These are phyloP conservation scores for Hypomesus transpacificus DNA, from an alignment of 2,113 vertebrate species.

Conservation along the genomic window DNA sequence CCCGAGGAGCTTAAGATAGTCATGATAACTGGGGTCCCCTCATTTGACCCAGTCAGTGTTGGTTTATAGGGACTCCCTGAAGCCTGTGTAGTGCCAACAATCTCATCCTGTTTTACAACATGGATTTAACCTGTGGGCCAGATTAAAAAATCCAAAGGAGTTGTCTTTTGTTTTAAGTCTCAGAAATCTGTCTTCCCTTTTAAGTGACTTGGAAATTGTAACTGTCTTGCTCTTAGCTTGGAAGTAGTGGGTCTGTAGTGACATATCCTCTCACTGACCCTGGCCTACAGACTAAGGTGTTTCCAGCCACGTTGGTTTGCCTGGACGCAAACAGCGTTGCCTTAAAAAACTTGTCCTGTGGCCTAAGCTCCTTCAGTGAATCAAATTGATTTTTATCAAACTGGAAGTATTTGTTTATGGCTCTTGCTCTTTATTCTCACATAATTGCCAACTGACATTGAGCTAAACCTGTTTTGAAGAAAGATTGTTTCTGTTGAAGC, in stretches of 20 bases:
- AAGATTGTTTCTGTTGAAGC: neutral
- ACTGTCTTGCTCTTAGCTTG: neutral
- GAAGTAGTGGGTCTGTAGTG: neutral
- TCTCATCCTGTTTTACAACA: neutral
- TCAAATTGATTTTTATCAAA: neutral
- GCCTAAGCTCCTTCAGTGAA: neutral
- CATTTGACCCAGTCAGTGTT: too few species aligned
- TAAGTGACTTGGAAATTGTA: neutral
- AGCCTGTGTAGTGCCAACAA: too few species aligned
- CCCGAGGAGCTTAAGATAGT: too few species aligned
- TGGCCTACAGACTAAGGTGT: constrained; percentile 16
- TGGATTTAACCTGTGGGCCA: neutral
- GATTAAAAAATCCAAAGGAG: neutral
- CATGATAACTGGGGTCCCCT: too few species aligned
- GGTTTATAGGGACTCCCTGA: too few species aligned
- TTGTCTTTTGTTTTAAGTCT: neutral
- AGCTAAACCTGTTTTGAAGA: neutral
- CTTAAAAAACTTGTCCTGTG: neutral
- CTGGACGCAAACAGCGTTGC: neutral
- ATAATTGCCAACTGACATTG: neutral
- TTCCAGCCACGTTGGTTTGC: neutral
- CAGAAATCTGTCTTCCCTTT: neutral
- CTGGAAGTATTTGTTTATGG: neutral
- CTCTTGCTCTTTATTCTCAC: neutral
- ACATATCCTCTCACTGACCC: neutral